Conservation (phyloP, 35 echinoderm and acorn worm species). For the Chiridota heheva region DNA sequence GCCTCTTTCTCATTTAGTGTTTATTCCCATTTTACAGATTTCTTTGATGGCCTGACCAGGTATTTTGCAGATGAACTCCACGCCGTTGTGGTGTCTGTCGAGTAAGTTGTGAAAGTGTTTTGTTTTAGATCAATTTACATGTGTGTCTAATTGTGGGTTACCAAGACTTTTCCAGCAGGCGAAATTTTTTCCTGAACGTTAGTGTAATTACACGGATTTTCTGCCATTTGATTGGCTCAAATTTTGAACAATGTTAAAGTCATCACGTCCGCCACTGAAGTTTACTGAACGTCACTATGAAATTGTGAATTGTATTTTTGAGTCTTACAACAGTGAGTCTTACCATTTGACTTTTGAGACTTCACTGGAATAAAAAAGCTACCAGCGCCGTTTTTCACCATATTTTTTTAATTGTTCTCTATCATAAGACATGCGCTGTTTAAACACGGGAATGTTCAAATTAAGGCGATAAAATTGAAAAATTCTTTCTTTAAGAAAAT, state of each 20-base stretch:
- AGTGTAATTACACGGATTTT: background rate
- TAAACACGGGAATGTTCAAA: too few species aligned
- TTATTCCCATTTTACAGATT: slow-evolving; percentile 17
- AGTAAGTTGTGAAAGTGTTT: slow-evolving; percentile 39
- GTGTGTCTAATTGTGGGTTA: background rate
- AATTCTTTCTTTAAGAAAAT: too few species aligned
- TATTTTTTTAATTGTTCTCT: too few species aligned
- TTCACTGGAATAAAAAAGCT: too few species aligned
- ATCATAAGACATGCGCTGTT: too few species aligned
- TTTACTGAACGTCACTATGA: background rate
- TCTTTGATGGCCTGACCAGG: slow-evolving; percentile 38
- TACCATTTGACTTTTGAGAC: too few species aligned
- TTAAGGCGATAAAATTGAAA: too few species aligned
- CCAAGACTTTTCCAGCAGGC: background rate
- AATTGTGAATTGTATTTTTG: too few species aligned
- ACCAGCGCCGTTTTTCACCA: too few species aligned
- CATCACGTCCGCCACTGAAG: background rate
- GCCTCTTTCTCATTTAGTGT: too few species aligned
- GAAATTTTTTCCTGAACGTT: too few species aligned
- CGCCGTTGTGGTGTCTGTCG: slow-evolving; percentile 50
- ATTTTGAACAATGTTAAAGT: background rate
- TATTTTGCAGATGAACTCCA: slow-evolving; percentile 51
- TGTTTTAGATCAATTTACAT: background rate
- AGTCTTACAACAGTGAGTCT: too few species aligned
- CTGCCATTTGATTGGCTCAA: background rate